Evolutionary conservation across 1,140 invertebrate genomes (phyloP), one percentile per base, ranked within the genome.

Genomic region (Agraylea sexmaculata): DNA sequence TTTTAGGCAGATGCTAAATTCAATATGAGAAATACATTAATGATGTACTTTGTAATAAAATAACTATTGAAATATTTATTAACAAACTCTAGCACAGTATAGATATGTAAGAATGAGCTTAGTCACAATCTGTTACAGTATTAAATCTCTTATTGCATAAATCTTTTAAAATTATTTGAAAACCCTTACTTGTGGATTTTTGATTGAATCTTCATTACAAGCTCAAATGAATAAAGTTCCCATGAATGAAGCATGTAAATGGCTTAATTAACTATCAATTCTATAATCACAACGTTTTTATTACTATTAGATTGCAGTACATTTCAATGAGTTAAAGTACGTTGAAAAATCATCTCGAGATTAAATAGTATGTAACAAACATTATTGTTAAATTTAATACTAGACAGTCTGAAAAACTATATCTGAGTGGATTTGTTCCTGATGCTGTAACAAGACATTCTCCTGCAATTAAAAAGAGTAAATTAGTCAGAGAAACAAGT

Each of bases 261-360:
- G 23, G 8, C 43, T 37, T 48, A 45, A 37, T 38, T 49, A 49
- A 16, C 35, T 49, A 45, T 33, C 27, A 45, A 40, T 35, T 17
- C 46, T 48, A 48, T 48, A 43, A 49, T 49, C 47, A 49, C 47
- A 45, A 46, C 40, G 45, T 49, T 30, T 38, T 44, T 48, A 40
- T 47, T 40, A 40, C 42, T 45, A 42, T 40, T 30, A 43, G 34
- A 47, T 40, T 45, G 40, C 43, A 49, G 37, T 49, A 42, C 40
- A 29, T 40, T 28, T 25, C n/a, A 42, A 39, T 49, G 40, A 42
- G 36, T 45, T 29, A 20, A 29, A 22, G n/a, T 43, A 34, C 20
- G 27, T 37, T 42, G 38, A 43, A 13, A 7, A 37, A 43, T 49
- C 46, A 47, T 47, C 46, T 49, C 37, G 21, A 27, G 37, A 42